These are phyloP conservation scores for Sterna hirundo DNA, from an alignment of 2,113 vertebrate species.

Conservation along the genomic window DNA sequence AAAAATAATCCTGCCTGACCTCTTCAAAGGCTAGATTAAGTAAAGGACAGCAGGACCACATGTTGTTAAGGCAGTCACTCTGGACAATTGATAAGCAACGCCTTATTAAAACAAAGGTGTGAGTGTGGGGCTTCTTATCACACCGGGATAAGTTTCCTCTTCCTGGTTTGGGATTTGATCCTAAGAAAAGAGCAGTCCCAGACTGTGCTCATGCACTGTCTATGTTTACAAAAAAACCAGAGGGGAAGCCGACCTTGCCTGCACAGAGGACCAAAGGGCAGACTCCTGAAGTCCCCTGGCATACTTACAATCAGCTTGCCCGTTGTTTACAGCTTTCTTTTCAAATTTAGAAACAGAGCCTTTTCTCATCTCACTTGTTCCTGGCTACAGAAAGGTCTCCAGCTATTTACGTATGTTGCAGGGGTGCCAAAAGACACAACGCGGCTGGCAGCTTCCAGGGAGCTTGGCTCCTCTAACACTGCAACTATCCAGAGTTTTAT, in stretches of 20 bases:
- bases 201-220: background rate
- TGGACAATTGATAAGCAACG: background rate
- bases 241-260: slow-evolving; percentile 15
- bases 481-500: background rate
- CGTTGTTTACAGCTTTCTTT: slow-evolving; percentile 54
- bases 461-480: background rate
- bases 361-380: slow-evolving; percentile 58
- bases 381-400: slow-evolving; percentile 30
- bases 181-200: background rate
- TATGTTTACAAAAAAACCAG: slow-evolving; percentile 14
- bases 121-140: background rate
- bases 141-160: background rate
- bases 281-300: background rate
- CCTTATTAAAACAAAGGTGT: background rate
- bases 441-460: slow-evolving; percentile 14
- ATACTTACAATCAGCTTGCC: background rate
- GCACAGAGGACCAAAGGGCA: background rate
- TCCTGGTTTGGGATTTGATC: background rate
- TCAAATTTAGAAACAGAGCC: slow-evolving; percentile 56
- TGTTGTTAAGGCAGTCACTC: background rate
- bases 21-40: background rate
- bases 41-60: background rate
- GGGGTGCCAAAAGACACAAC: slow-evolving; percentile 29
- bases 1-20: background rate
- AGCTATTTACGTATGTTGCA: slow-evolving; percentile 20